phyloP scores from a whole-genome alignment of 2,797 vertebrate genomes.

The Hydrocynus forskahlii region DNA sequence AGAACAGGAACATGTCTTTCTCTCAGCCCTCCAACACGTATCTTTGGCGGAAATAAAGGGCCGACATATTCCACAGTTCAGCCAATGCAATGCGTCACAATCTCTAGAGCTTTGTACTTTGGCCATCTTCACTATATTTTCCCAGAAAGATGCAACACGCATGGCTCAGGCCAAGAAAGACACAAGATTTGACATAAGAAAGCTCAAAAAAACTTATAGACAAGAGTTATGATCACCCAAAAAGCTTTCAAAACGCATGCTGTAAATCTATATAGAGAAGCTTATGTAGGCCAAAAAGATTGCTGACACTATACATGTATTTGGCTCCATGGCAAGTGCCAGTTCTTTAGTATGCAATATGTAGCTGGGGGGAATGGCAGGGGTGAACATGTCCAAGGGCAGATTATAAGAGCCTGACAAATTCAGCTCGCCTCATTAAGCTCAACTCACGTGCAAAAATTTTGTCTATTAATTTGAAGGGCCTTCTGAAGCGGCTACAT shows the following conservation, averaged over 20 bases:
- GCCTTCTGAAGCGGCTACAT: background rate
- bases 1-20: background rate
- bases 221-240: background rate
- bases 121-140: background rate
- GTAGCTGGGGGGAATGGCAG: background rate
- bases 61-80: background rate
- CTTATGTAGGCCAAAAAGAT: background rate
- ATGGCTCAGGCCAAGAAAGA: background rate
- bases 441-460: background rate
- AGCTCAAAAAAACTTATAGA: background rate
- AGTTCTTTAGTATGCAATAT: background rate
- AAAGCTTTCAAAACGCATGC: background rate
- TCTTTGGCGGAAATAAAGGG: background rate
- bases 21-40: background rate
- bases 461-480: background rate
- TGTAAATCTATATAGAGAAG: background rate
- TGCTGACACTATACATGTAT: background rate
- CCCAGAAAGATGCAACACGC: background rate
- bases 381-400: background rate
- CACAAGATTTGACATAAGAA: background rate
- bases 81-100: background rate
- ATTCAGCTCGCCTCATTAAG: background rate
- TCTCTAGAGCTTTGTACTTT: conserved; percentile 38
- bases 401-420: background rate
- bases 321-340: background rate